These are phyloP conservation scores for Antennarius striatus DNA, from an alignment of 2,113 vertebrate species.

Conservation along the genomic window DNA sequence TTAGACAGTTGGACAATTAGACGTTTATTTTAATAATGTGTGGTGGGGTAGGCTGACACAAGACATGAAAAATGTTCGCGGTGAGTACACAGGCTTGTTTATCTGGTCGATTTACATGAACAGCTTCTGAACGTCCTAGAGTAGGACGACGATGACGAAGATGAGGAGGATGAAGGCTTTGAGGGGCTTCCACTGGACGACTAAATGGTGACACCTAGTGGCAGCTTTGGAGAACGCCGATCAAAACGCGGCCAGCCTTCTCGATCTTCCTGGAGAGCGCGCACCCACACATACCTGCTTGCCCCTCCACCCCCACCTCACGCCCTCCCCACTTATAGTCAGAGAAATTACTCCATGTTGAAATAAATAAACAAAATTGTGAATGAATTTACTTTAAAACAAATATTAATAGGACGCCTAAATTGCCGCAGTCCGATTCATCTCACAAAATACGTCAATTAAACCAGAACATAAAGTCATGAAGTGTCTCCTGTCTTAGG, in stretches of 20 bases:
- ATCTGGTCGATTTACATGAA: background rate
- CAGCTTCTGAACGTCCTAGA: conserved; percentile 3
- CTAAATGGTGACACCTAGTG: conserved; percentile 71
- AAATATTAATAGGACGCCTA: no score
- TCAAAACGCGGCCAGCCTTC: background rate
- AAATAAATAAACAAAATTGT: no score
- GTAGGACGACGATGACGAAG: background rate
- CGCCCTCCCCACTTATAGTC: no score
- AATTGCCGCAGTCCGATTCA: no score
- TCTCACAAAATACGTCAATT: no score
- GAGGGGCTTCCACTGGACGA: background rate
- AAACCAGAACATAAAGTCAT: no score
- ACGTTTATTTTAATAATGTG: background rate
- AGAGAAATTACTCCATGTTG: no score
- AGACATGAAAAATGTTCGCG: no score
- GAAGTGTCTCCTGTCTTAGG: no score
- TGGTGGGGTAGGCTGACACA: no score
- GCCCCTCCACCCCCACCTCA: background rate
- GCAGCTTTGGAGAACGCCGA: conserved; percentile 8
- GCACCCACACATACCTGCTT: background rate
- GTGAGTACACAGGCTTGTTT: no score
- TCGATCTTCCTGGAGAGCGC: background rate
- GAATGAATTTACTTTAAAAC: no score
- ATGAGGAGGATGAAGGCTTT: conserved; percentile 3
- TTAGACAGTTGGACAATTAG: background rate